These are phyloP conservation scores for Silurus meridionalis DNA, from an alignment of 2,113 vertebrate genomes.

Conservation along the genomic window DNA sequence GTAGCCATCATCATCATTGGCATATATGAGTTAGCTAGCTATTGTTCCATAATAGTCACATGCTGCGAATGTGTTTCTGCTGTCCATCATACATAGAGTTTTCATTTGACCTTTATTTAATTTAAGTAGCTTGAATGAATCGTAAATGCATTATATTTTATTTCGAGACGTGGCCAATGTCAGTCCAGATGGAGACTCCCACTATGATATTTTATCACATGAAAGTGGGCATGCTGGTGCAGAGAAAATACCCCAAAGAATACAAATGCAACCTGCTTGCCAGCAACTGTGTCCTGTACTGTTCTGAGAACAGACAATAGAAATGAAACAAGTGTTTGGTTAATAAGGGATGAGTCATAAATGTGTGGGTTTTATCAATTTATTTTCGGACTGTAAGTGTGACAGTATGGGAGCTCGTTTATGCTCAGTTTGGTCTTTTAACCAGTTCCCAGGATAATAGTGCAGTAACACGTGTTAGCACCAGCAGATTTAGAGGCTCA, in stretches of 20 bases:
- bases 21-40: too few species aligned
- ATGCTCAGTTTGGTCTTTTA: constrained; percentile 9
- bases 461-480: neutral
- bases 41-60: neutral
- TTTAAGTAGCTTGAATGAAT: neutral
- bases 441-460: constrained; percentile 11
- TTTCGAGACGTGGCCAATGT: constrained; percentile 23
- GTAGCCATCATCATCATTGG: too few species aligned
- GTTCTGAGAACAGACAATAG: constrained; percentile 52
- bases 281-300: constrained; percentile 50
- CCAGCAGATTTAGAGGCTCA: neutral
- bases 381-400: constrained; percentile 46
- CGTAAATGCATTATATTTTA: constrained; percentile 9
- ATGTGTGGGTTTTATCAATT: constrained; percentile 65
- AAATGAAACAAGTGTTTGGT: constrained; percentile 48
- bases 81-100: neutral
- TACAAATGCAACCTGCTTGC: constrained; percentile 23
- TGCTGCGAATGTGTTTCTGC: neutral
- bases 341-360: constrained; percentile 59
- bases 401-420: constrained; percentile 29
- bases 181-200: constrained; percentile 44
- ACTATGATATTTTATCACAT: constrained; percentile 33
- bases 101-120: neutral
- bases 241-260: constrained; percentile 17
- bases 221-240: constrained; percentile 29